Evolutionary conservation across 2,888 invertebrate species (phyloP), one percentile per base, ranked within the genome.

Genomic region (Stictocephala bisonia): DNA sequence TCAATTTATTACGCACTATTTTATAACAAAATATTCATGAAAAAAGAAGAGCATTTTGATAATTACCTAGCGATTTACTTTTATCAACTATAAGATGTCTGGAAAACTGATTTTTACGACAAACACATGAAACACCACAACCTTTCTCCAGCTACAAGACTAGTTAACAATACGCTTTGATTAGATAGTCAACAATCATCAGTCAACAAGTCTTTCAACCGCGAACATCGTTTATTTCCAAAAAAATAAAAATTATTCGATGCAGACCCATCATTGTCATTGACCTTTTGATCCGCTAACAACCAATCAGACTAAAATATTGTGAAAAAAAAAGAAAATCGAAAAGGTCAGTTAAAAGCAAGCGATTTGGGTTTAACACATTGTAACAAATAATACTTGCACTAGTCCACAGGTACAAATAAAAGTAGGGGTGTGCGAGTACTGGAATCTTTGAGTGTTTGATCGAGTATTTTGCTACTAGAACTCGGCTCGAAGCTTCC

Each of bases 151-250:
- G 64, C 41, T 64, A 64, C 9, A 31, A 58, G 70, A 71, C 70
- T 71, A 71, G 70, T 71, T 56, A 71, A 71, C 70, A 58, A 58
- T 44, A 56, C 18, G 44, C 58, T 69, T 69, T 53, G 53, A 69
- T 69, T 53, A 53, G 53, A 40, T 40, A 60, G 60, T 35, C 60
- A 40, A 26, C n/a, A n/a, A n/a, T n/a, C n/a, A n/a, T n/a, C n/a
- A n/a, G n/a, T n/a, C n/a, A n/a, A n/a, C n/a, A n/a, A n/a, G n/a
- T n/a, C n/a, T n/a, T n/a, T n/a, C n/a, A n/a, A n/a, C n/a, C n/a
- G n/a, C n/a, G n/a, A n/a, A n/a, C n/a, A n/a, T n/a, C n/a, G n/a
- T n/a, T n/a, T n/a, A n/a, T n/a, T n/a, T n/a, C n/a, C n/a, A n/a
- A n/a, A n/a, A n/a, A n/a, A n/a, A n/a, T n/a, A n/a, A n/a, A n/a